Evolutionary conservation across 2,113 vertebrate species (phyloP).

Genomic region (Athene cunicularia): DNA sequence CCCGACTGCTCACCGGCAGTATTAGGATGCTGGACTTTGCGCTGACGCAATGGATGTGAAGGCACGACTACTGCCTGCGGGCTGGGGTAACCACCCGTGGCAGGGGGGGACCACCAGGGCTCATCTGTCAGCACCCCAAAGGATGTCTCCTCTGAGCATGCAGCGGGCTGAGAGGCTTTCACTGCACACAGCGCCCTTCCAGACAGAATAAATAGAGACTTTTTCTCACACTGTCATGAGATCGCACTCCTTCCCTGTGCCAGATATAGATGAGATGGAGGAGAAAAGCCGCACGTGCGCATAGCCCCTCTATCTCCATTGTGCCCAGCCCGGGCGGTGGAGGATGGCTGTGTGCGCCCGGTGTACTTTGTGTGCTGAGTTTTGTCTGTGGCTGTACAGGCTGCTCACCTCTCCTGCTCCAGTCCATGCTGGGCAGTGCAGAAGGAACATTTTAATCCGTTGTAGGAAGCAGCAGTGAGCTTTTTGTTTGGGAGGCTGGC

Average conservation of each 20-base stretch:
- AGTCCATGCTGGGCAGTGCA: rapidly evolving
- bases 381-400: neutral
- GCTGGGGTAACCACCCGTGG: neutral
- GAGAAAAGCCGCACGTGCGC: neutral
- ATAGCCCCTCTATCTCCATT: neutral
- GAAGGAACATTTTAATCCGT: neutral
- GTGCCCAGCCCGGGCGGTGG: neutral
- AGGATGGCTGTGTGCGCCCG: neutral
- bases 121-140: neutral
- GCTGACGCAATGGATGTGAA: rapidly evolving
- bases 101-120: rapidly evolving
- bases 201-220: constrained; percentile 43
- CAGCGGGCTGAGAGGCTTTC: neutral
- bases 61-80: neutral
- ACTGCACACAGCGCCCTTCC: neutral
- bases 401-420: neutral
- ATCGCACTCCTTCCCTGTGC: neutral
- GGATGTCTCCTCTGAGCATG: neutral
- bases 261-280: neutral
- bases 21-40: neutral
- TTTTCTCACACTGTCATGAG: constrained; percentile 35
- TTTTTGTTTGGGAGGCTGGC: neutral
- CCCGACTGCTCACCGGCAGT: neutral
- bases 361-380: rapidly evolving
- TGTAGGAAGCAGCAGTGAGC: neutral